Evolutionary conservation across 1,140 invertebrate genomes (phyloP), one percentile per base, ranked within the genome.

Genomic region (Pseudomyrmex cubaensis): DNA sequence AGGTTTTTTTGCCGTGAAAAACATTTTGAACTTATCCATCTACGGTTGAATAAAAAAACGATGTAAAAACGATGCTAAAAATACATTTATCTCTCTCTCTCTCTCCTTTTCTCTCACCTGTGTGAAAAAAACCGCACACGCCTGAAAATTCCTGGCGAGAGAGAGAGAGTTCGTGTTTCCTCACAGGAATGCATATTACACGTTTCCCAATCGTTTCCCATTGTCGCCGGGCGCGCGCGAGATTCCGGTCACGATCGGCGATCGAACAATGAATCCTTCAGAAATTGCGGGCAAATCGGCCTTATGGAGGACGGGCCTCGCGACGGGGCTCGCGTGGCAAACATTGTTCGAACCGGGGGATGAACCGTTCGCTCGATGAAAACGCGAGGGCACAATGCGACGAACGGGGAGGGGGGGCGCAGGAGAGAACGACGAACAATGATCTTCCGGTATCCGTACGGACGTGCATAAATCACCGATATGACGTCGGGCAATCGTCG

Each of bases 401-500:
- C 62, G 59, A 66, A 83, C 63, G 57, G n/a, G 12, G 2, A 25
- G 3, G 46, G 48, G 2, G 13, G 12, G 12, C 74, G 15, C 73
- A 22, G 35, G 46, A 48, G 72, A 72, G 54, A 63, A 78, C 66
- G 73, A 73, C 70, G 85, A 87, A 87, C 85, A 87, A 87, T 87
- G 76, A 85, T 85, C 83, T 73, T 87, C 85, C 85, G 75, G 75
- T 77, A 74, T 86, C 74, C 77, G 25, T 87, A 44, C 54, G 52
- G 50, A 85, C 76, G 61, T 44, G 69, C 69, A 73, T 86, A 80
- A 84, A 84, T 86, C 85, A 84, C 52, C 56, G 74, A 78, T 84
- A 72, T 83, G 64, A 74, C 76, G 61, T 69, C 69, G 52, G 77
- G 74, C 59, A 80, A 84, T 84, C 83, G 83, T 86, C 82, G 75